Conservation (phyloP, 2,888 invertebrate genomes). For the Epinotia demarniana region DNA sequence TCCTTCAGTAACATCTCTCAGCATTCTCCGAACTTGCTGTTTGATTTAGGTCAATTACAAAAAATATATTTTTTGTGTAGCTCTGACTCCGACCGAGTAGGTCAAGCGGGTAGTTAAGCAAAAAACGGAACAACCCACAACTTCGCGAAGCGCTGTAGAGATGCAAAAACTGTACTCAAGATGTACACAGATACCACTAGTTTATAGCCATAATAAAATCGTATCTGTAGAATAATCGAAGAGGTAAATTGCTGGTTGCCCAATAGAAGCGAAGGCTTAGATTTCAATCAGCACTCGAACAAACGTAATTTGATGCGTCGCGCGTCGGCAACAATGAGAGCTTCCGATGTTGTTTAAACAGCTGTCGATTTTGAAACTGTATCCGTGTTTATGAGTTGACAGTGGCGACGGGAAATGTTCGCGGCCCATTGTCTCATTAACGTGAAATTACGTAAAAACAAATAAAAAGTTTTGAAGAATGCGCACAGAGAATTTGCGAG, state of each 20-base stretch:
- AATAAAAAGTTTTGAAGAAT: slow-evolving; percentile 30
- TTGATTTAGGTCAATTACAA: slow-evolving; percentile 28
- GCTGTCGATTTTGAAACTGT: slow-evolving; percentile 61
- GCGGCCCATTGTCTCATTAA: slow-evolving; percentile 43
- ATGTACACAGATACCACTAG: slow-evolving; percentile 47
- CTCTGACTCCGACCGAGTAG: slow-evolving; percentile 21
- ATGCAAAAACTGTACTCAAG: slow-evolving; percentile 28
- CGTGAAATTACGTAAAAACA: slow-evolving; percentile 40
- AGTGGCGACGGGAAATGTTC: slow-evolving; percentile 40
- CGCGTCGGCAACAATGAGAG: slow-evolving; percentile 66
- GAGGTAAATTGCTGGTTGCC: slow-evolving; percentile 61
- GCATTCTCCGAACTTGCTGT: background rate
- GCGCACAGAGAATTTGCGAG: background rate
- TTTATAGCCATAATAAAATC: slow-evolving; percentile 54
- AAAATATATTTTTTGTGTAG: slow-evolving; percentile 27
- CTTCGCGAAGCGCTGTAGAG: slow-evolving; percentile 21
- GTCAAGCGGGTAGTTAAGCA: slow-evolving; percentile 34
- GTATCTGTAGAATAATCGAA: slow-evolving; percentile 60
- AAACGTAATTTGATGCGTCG: slow-evolving; percentile 65
- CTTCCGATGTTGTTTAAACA: slow-evolving; percentile 69
- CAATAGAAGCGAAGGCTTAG: slow-evolving; percentile 61
- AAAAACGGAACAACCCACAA: slow-evolving; percentile 25
- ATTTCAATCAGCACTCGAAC: slow-evolving; percentile 63
- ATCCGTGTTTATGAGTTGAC: slow-evolving; percentile 49
- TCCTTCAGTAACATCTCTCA: slow-evolving; percentile 1